Base-by-base conservation (phyloP, 2,797 vertebrate genomes). In the Enteromius mattozi region DNA sequence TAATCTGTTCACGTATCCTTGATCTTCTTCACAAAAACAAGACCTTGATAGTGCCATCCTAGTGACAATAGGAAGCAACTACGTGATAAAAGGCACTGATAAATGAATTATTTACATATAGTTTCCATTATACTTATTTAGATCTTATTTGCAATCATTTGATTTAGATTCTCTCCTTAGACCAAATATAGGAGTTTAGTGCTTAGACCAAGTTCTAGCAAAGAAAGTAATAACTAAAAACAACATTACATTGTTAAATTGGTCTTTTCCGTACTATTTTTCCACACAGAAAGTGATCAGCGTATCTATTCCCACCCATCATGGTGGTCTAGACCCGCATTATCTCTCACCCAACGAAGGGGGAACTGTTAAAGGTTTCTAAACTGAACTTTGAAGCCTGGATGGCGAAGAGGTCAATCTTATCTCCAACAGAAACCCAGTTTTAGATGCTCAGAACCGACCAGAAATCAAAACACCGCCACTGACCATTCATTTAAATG, bases 1-100 rank as follows among this genome's bases (percentile, higher is more conserved):
- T 47, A 66, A 65, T 24, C 76, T 0, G 16, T 65, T 45, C 0
- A 24, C 12, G 12, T 10, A 49, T 65, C 27, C 61, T 79, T 79
- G 42, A 49, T 45, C 37, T 40, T 8, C 56, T 78, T 78, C 40
- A 77, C 54, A 17, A 78, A 78, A 78, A 78, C 56, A 21, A 1
- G 72, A 7, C 42, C 61, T 66, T 66, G 37, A 30, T 65, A 35
- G 7, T 21, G 24, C 40, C 65, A 47, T 47, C 40, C 3, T 21
- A 33, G 24, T 45, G 59, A 30, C 45, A 65, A 45, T 16, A 42
- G n/a, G 14, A 78, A 37, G 30, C 21, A 59, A 24, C 33, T 59
- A 16, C 35, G 45, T 30, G 51, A 24, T 61, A 24, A 59, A 76
- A 1, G 5, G 1, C 14, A 76, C 49, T 35, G 45, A 74, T 74